phyloP scores from a whole-genome alignment of 92 coral and sea anemone species.

The Nematostella vectensis region DNA sequence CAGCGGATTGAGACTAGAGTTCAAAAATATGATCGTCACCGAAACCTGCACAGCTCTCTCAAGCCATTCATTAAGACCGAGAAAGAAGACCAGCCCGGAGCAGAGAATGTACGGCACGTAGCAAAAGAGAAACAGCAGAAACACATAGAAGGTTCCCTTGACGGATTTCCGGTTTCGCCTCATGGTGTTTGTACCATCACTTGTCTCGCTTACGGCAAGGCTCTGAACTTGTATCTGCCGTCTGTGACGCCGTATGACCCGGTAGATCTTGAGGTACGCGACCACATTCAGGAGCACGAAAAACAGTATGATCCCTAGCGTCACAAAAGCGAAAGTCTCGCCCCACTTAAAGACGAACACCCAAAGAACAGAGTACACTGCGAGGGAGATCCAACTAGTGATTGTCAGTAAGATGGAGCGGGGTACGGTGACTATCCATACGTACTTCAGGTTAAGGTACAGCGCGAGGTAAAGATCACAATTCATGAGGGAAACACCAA shows the following conservation, averaged over 20 bases:
- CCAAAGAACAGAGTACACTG: background rate
- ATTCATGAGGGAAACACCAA: background rate
- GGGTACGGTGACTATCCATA: background rate
- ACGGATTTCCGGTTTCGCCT: background rate
- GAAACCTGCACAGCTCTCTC: background rate
- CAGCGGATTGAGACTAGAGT: background rate
- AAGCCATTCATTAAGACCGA: background rate
- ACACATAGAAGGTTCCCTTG: background rate
- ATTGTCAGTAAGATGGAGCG: background rate
- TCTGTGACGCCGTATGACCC: background rate
- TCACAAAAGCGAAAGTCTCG: background rate
- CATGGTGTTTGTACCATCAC: background rate
- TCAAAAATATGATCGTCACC: background rate
- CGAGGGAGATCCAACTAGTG: background rate
- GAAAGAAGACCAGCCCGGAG: background rate
- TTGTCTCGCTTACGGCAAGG: background rate
- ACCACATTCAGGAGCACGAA: background rate
- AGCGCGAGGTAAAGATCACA: background rate
- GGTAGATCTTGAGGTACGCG: background rate
- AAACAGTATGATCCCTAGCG: background rate
- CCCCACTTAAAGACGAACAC: background rate
- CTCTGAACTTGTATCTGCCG: background rate
- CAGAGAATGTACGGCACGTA: background rate
- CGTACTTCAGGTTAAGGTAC: background rate
- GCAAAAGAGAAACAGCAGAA: background rate